These are phyloP conservation scores for Leptinotarsa texana DNA, from an alignment of 1,140 invertebrate genomes.

Conservation along the genomic window DNA sequence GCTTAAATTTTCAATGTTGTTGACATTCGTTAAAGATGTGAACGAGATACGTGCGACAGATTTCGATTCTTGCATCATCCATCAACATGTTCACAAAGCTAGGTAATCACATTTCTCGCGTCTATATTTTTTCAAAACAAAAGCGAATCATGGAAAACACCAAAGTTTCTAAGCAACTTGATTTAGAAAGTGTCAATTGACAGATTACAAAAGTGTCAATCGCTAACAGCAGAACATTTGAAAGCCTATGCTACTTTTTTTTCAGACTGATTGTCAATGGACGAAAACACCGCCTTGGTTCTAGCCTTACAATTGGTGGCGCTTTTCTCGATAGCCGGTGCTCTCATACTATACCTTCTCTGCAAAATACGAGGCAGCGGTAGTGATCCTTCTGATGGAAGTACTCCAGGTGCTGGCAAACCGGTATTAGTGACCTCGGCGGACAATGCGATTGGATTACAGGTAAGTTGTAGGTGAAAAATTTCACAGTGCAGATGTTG, in stretches of 20 bases:
- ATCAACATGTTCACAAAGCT: too few species aligned
- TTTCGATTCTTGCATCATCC: too few species aligned
- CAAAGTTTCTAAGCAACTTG: too few species aligned
- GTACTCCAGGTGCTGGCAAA: constrained; percentile 61
- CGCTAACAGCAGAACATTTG: too few species aligned
- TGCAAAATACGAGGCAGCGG: constrained; percentile 65
- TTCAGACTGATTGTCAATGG: constrained; percentile 60
- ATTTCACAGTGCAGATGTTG: background rate
- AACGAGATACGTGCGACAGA: too few species aligned
- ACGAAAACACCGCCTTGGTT: constrained; percentile 74
- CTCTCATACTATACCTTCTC: constrained; percentile 73
- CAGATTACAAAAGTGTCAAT: too few species aligned
- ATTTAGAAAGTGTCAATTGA: too few species aligned
- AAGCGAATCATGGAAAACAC: too few species aligned
- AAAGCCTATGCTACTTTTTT: background rate
- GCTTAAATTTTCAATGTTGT: too few species aligned
- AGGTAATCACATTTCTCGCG: too few species aligned
- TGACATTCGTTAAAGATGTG: too few species aligned
- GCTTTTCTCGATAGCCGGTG: constrained; percentile 76
- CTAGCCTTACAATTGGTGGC: constrained; percentile 77
- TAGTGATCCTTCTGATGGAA: constrained; percentile 37
- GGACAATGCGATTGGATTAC: constrained; percentile 74
- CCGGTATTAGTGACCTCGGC: constrained; percentile 76
- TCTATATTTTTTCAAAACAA: too few species aligned
- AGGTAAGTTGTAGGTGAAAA: constrained; percentile 56